Evolutionary conservation across 2,113 vertebrate genomes (phyloP).

Genomic region (Laticauda laticaudata): DNA sequence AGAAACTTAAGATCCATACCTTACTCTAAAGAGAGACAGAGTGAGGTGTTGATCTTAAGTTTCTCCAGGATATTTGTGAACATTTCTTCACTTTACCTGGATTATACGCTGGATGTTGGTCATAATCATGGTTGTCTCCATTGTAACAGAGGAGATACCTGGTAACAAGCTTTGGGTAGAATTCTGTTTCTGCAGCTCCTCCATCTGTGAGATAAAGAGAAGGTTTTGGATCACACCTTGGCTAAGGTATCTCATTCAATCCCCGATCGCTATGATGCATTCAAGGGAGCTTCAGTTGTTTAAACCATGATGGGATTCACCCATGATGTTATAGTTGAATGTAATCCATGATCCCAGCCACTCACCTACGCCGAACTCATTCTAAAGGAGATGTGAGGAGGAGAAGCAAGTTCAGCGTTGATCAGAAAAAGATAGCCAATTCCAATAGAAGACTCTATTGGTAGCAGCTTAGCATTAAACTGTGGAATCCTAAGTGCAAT

Average conservation of each 20-base stretch:
- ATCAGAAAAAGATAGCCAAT: neutral
- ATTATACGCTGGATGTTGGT: slow-evolving; percentile 92
- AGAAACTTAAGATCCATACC: neutral
- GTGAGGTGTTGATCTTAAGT: no score
- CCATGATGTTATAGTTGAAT: neutral
- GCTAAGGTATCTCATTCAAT: neutral
- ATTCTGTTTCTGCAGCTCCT: slow-evolving; percentile 83
- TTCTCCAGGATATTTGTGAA: no score
- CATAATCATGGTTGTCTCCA: slow-evolving; percentile 95
- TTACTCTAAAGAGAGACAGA: neutral
- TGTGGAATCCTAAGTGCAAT: neutral
- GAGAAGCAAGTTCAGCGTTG: neutral
- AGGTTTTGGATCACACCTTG: neutral
- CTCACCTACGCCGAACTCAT: neutral
- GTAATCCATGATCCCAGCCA: neutral
- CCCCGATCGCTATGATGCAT: neutral
- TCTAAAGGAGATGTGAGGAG: neutral
- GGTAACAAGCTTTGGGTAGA: slow-evolving; percentile 69
- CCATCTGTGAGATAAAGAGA: slow-evolving; percentile 71
- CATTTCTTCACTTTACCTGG: slow-evolving; percentile 74
- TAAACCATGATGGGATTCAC: neutral
- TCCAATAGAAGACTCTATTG: neutral
- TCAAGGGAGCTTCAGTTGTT: neutral
- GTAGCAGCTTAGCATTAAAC: neutral
- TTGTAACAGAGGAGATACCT: slow-evolving; percentile 78